Evolutionary conservation across 2,888 invertebrate genomes (phyloP).

Genomic region (Cryptosula pallasiana): DNA sequence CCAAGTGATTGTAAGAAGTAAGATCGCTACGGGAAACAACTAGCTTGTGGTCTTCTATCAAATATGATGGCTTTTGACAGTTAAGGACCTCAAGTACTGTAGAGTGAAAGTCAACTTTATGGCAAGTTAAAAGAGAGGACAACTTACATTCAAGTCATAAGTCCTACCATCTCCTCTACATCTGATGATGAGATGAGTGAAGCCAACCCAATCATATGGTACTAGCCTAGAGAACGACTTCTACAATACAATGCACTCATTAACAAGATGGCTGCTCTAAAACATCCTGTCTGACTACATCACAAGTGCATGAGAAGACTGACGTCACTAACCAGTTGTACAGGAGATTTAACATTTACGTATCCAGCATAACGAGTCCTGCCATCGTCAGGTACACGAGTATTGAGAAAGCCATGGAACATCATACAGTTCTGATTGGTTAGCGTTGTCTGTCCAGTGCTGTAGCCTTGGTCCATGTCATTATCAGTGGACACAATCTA

Average conservation of each 20-base stretch:
- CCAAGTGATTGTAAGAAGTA: too few species aligned
- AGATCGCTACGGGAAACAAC: too few species aligned
- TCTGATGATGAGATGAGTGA: slow-evolving; percentile 72
- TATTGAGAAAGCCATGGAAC: slow-evolving; percentile 50
- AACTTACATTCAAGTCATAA: slow-evolving; percentile 69
- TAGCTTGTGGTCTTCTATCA: too few species aligned
- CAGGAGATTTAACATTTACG: slow-evolving; percentile 69
- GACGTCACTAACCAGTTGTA: too few species aligned
- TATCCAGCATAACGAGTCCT: slow-evolving; percentile 71
- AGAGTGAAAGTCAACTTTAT: too few species aligned
- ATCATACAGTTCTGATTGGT: slow-evolving; percentile 59
- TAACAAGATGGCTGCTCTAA: too few species aligned
- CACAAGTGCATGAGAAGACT: too few species aligned
- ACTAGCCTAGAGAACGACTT: slow-evolving; percentile 74
- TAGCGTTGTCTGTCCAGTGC: slow-evolving; percentile 63
- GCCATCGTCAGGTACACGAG: slow-evolving; percentile 75
- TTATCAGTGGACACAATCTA: slow-evolving; percentile 66
- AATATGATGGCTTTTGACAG: too few species aligned
- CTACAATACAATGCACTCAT: too few species aligned
- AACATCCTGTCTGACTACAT: too few species aligned
- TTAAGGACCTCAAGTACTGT: too few species aligned
- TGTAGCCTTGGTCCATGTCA: slow-evolving; percentile 74
- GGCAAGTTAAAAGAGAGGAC: too few species aligned
- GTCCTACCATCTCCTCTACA: slow-evolving; percentile 89
- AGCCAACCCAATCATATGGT: slow-evolving; percentile 69